A percentile compares a stretch with the other conserved stretches of the same genome.
Conservation (phyloP, 2,797 vertebrate species). For the Gymnoscopelus microlampas region DNA sequence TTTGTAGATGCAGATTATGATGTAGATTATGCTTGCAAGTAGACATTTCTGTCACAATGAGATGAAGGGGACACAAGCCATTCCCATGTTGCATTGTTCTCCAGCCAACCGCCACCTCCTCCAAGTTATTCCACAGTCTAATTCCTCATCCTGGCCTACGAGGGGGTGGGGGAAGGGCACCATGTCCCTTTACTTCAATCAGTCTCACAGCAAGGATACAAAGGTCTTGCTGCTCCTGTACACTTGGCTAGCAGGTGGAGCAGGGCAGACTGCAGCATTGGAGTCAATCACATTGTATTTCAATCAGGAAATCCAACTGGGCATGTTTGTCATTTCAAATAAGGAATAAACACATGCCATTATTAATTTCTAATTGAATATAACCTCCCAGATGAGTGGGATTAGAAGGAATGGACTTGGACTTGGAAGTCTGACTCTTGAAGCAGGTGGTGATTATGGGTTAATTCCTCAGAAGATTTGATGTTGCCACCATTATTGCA, state of each 20-base stretch:
- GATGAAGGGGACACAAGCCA: slow-evolving; percentile 71
- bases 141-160: slow-evolving; percentile 69
- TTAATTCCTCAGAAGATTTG: slow-evolving; percentile 34
- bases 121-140: slow-evolving; percentile 68
- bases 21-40: slow-evolving; percentile 5
- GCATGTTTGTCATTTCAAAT: slow-evolving; percentile 37
- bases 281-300: slow-evolving; percentile 67
- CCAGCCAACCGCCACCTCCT: slow-evolving; percentile 65
- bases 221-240: slow-evolving; percentile 75
- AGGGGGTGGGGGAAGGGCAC: slow-evolving; percentile 58
- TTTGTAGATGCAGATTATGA: slow-evolving; percentile 38
- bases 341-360: slow-evolving; percentile 47
- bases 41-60: slow-evolving; percentile 62
- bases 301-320: slow-evolving; percentile 59
- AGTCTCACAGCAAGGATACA: slow-evolving; percentile 75
- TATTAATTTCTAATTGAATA: slow-evolving; percentile 45
- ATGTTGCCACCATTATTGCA: slow-evolving; percentile 34
- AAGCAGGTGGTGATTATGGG: slow-evolving; percentile 53
- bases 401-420: slow-evolving; percentile 30
- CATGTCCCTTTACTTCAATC: slow-evolving; percentile 67
- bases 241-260: slow-evolving; percentile 58
- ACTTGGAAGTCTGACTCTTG: slow-evolving; percentile 21
- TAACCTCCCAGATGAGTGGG: slow-evolving; percentile 31
- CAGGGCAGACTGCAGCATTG: slow-evolving; percentile 54
- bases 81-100: slow-evolving; percentile 74